Evolutionary conservation across 1,140 invertebrate species (phyloP).

Genomic region (Leptopilina clavipes): DNA sequence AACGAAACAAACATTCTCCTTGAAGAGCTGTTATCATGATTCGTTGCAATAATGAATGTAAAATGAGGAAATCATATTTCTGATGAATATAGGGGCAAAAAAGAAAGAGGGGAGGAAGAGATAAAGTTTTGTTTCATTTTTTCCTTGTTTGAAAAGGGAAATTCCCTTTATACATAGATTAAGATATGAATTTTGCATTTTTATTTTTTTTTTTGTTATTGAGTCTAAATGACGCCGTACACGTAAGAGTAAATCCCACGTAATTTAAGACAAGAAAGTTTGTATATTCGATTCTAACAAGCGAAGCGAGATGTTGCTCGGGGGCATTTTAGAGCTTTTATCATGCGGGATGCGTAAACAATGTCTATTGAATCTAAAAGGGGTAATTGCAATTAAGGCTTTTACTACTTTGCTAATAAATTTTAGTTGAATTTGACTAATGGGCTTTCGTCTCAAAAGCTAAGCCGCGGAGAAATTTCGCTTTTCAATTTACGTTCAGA

Average conservation of each 20-base stretch:
- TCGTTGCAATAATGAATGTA: not conserved
- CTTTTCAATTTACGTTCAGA: not conserved
- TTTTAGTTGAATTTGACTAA: slow-evolving; percentile 24
- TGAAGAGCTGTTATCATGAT: not conserved
- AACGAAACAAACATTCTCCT: slow-evolving; percentile 6
- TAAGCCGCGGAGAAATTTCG: slow-evolving; percentile 12
- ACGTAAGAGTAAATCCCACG: too few relatives aligned
- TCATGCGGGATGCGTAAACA: slow-evolving; percentile 8
- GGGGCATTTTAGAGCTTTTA: not conserved
- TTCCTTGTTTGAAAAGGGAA: not conserved
- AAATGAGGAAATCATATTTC: not conserved
- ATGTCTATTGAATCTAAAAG: slow-evolving; percentile 1
- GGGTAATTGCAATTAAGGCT: slow-evolving; percentile 22
- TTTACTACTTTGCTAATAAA: slow-evolving; percentile 10
- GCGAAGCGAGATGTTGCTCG: not conserved
- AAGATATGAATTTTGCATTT: not conserved
- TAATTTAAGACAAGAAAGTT: not conserved
- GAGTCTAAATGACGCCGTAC: too few relatives aligned
- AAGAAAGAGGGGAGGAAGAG: not conserved
- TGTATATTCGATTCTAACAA: not conserved
- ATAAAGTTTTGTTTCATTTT: not conserved
- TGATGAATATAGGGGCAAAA: too few relatives aligned
- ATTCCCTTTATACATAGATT: not conserved
- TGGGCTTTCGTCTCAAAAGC: not conserved
- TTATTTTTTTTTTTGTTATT: not conserved